Base-by-base conservation (phyloP, 2,888 invertebrate genomes). In the Drosophila koepferae region DNA sequence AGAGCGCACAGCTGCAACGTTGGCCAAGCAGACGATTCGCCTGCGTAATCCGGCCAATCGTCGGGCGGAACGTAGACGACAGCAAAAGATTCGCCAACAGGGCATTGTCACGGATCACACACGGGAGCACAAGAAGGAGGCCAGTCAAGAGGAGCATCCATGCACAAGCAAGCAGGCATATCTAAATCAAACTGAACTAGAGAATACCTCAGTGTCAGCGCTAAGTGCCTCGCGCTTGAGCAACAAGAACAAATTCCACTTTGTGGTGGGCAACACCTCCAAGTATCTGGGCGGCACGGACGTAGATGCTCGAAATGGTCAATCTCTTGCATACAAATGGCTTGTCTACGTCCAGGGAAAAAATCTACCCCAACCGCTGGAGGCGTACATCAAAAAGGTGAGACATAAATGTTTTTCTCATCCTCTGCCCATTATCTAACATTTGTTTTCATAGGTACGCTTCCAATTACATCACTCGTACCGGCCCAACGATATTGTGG, bases 401-500 rank as follows among this genome's bases (percentile, higher is more conserved):
- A 41, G 76, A 18, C 10, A 0, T 0, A 4, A 8, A 1, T 6
- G 9, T 6, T 14, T 14, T 0, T 14, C 1, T 0, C 1, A 1
- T 31, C 2, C 0, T 1, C 2, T 9, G 2, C 10, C 1, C 10
- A 12, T 56, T 16, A 16, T 18, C n/a, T 28, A 18, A 7, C 3
- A 18, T 34, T 56, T 7, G 3, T 28, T 8, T 18, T 20, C 2
- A 34, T 54, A 89, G 89, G 85, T 90, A 18, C 94, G 96, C 72
- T 97, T 97, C 89, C 95, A 96, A 77, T 94, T 98, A 63, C 97
- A 98, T 93, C 96, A 96, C 28, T 97, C 97, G 31, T 98, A 98
- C 93, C 95, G 96, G 68, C 98, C 98, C 4, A 96, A 97, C 91
- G 97, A 98, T 91, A 94, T 96, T 31, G 96, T 98, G 9, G 96